phyloP scores from a whole-genome alignment of 2,113 vertebrate genomes.

The Mellivora capensis region DNA sequence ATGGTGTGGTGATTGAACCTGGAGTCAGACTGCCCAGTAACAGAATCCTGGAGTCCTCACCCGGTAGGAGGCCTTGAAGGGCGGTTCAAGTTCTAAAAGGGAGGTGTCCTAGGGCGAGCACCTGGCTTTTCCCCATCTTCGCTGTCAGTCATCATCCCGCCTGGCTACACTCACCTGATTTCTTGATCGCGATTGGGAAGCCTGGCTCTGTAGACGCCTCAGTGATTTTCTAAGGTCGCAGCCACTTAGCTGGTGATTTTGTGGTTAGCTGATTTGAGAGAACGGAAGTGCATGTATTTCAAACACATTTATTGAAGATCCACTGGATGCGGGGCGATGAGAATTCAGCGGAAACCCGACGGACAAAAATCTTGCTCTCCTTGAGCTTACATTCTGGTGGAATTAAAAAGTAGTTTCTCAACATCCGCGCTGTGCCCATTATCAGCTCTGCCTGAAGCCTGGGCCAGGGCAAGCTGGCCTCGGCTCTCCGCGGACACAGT shows the following conservation, averaged over 20 bases:
- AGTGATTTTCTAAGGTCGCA: background rate
- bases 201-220: background rate
- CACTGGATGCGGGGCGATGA: background rate
- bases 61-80: accelerated
- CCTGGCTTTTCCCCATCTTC: background rate
- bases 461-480: background rate
- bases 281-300: background rate
- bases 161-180: background rate
- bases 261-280: background rate
- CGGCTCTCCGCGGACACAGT: background rate
- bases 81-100: background rate
- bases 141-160: background rate
- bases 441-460: background rate
- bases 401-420: background rate
- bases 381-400: background rate
- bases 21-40: background rate
- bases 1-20: background rate
- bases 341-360: background rate
- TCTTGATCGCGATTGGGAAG: background rate
- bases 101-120: background rate
- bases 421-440: accelerated
- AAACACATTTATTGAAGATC: background rate
- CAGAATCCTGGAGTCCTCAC: background rate
- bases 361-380: background rate
- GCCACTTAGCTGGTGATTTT: background rate